A percentile compares a stretch with the other conserved stretches of the same genome.
These are phyloP conservation scores for Haplochromis vanheusdeni DNA, from an alignment of 2,113 vertebrate species.

Conservation along the genomic window DNA sequence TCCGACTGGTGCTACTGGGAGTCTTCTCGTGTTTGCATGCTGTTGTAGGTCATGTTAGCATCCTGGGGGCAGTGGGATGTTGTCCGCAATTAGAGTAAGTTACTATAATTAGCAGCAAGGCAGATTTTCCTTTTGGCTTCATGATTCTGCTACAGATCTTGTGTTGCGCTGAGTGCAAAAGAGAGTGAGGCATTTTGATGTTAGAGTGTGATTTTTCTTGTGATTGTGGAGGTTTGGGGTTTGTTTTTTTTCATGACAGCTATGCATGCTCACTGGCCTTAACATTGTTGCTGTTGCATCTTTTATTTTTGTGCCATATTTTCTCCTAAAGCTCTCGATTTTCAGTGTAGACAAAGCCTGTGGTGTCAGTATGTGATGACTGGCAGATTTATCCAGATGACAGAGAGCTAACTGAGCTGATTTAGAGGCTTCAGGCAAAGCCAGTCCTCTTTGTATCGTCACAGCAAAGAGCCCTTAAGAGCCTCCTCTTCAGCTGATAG, in stretches of 20 bases:
- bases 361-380: neutral
- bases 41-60: conserved; percentile 47
- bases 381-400: neutral
- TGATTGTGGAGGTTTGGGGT: neutral
- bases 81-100: conserved; percentile 36
- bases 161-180: neutral
- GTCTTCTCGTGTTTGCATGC: conserved; percentile 3
- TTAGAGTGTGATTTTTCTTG: neutral
- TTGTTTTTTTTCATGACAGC: neutral
- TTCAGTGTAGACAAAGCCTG: neutral
- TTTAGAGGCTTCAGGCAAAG: neutral
- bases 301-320: neutral
- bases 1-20: neutral
- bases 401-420: neutral
- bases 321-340: neutral
- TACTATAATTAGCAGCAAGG: conserved; percentile 43
- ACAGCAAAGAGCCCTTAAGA: neutral
- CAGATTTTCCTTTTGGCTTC: conserved; percentile 8
- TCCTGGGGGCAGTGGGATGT: conserved; percentile 36
- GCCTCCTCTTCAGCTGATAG: neutral
- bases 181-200: neutral
- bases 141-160: neutral
- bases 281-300: neutral
- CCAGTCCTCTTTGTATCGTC: neutral
- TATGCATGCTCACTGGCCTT: neutral